Percentiles rank a stretch among this genome's conserved stretches.
These are phyloP conservation scores for Phymastichus coffea DNA, from an alignment of 1,140 invertebrate genomes.

Conservation along the genomic window DNA sequence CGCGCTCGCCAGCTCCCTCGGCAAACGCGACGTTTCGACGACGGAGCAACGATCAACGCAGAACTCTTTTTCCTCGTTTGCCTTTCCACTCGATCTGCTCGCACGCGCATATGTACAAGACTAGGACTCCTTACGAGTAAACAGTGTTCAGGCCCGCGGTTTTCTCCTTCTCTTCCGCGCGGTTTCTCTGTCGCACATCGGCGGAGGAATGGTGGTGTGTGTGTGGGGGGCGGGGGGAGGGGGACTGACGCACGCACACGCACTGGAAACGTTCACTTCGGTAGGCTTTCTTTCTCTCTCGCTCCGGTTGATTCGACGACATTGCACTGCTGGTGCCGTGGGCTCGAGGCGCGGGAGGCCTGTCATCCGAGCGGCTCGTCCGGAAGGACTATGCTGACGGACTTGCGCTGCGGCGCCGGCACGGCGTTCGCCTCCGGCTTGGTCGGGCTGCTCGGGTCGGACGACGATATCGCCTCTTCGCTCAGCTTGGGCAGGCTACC, in stretches of 20 bases:
- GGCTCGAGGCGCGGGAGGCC: no score
- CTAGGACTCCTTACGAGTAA: slow-evolving; percentile 11
- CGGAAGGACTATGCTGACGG: slow-evolving; percentile 52
- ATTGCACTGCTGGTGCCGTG: no score
- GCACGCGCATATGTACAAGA: slow-evolving; percentile 24
- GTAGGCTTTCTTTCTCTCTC: no score
- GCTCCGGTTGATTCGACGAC: no score
- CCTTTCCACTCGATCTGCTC: background rate
- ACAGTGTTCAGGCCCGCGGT: slow-evolving; percentile 19
- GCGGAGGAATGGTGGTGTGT: no score
- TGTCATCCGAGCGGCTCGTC: slow-evolving; percentile 49
- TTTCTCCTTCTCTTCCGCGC: no score
- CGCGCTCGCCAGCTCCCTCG: background rate
- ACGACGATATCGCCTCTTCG: background rate
- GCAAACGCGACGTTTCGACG: background rate
- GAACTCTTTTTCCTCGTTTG: background rate
- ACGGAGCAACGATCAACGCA: background rate
- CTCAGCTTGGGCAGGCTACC: slow-evolving; percentile 14
- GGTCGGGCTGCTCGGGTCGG: background rate
- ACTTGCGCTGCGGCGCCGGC: slow-evolving; percentile 39
- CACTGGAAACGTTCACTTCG: no score
- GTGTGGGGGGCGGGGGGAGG: no score
- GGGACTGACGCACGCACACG: no score
- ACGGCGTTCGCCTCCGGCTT: slow-evolving; percentile 26
- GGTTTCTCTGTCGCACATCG: no score